Evolutionary conservation across 2,113 vertebrate genomes (phyloP).

Genomic region (Glaucidium brasilianum): DNA sequence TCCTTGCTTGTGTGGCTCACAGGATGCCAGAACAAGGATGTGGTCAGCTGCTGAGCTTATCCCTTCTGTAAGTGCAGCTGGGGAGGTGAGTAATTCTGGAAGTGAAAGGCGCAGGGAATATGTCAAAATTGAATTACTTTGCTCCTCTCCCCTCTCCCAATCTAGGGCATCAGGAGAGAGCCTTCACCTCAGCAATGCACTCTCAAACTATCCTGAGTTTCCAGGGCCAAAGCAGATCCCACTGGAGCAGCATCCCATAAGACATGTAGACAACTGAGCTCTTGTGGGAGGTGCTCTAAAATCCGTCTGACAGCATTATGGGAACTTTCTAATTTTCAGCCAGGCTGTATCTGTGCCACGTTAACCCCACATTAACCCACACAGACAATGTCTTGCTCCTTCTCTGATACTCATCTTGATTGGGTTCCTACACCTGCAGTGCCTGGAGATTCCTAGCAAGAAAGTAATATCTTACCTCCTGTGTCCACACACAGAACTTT

Average conservation of each 20-base stretch:
- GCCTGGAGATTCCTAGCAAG: background rate
- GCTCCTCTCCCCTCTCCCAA: background rate
- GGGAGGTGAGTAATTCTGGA: background rate
- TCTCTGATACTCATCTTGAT: background rate
- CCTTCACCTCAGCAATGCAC: background rate
- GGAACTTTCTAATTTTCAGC: background rate
- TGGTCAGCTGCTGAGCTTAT: background rate
- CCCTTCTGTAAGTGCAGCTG: background rate
- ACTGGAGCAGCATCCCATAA: background rate
- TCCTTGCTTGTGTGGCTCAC: background rate
- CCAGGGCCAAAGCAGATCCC: background rate
- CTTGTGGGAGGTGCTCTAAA: conserved; percentile 2
- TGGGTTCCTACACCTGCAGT: background rate
- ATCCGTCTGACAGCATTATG: background rate
- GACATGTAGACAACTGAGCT: background rate
- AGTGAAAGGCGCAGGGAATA: background rate
- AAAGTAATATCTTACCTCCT: background rate
- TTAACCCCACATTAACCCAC: background rate
- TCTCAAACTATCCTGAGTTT: background rate
- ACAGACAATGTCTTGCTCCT: background rate
- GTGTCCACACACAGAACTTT: background rate
- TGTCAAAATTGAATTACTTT: background rate
- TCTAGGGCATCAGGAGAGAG: background rate
- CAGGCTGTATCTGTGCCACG: background rate
- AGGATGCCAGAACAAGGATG: background rate